Evolutionary conservation across 2,797 vertebrate species (phyloP).

Genomic region (Podarcis lilfordi): DNA sequence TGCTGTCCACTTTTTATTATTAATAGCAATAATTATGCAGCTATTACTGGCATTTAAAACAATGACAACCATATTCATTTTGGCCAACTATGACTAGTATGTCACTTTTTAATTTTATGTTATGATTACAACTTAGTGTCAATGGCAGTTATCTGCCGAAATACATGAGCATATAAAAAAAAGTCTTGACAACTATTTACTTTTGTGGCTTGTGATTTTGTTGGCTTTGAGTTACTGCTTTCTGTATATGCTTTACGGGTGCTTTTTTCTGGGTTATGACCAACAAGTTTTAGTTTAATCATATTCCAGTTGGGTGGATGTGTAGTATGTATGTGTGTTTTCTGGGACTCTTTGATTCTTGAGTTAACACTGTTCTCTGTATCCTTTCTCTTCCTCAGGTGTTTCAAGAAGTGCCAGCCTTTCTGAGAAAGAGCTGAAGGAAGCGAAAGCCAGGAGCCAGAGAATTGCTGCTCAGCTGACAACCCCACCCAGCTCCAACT

Average conservation of each 20-base stretch:
- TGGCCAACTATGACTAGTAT: neutral
- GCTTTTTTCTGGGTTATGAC: neutral
- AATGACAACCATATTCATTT: neutral
- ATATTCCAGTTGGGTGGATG: neutral
- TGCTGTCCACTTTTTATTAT: neutral
- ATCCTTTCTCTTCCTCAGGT: slow-evolving; percentile 75
- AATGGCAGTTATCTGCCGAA: neutral
- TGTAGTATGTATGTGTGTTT: neutral
- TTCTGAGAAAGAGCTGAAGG: slow-evolving; percentile 93
- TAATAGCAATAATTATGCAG: neutral
- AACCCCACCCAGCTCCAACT: slow-evolving; percentile 87
- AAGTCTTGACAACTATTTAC: neutral
- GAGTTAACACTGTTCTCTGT: neutral
- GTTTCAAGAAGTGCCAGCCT: slow-evolving; percentile 89
- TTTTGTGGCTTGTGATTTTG: neutral
- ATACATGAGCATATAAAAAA: neutral
- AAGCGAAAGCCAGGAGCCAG: slow-evolving; percentile 89
- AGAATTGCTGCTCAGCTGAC: slow-evolving; percentile 94
- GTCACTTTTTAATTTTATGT: neutral
- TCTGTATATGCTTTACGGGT: neutral
- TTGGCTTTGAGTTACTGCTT: neutral
- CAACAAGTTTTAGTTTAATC: neutral
- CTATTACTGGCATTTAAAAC: neutral
- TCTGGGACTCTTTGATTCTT: rapidly evolving
- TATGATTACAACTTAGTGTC: neutral